Conservation (phyloP, 2,797 vertebrate genomes). For the Ptychobarbus kaznakovi region DNA sequence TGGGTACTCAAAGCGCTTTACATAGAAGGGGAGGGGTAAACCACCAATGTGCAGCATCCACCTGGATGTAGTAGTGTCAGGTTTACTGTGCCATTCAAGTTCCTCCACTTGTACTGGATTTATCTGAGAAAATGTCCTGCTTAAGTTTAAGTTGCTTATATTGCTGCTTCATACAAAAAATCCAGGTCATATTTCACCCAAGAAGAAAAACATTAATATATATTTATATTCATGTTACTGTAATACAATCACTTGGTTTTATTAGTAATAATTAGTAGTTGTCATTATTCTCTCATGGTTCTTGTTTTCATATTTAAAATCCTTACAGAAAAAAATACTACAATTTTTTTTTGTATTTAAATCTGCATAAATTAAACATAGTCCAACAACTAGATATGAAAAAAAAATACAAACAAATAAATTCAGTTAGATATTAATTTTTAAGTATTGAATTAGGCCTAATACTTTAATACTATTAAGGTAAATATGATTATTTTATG, state of each 20-base stretch:
- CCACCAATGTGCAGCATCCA: no score
- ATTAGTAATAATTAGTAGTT: not conserved
- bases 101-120: not conserved
- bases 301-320: no score
- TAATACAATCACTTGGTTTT: not conserved
- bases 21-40: no score
- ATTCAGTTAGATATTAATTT: not conserved
- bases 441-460: no score
- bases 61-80: not conserved
- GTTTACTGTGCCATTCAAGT: slow-evolving; percentile 9
- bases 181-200: not conserved
- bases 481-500: not conserved
- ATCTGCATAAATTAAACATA: slow-evolving; percentile 17
- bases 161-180: not conserved
- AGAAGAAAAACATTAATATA: not conserved
- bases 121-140: not conserved
- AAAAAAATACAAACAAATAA: not conserved
- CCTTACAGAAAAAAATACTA: no score
- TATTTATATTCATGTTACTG: not conserved
- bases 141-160: not conserved
- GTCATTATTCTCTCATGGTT: not conserved
- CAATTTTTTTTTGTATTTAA: not conserved
- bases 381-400: not conserved
- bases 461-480: not conserved
- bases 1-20: no score